phyloP scores from a whole-genome alignment of 2,888 invertebrate species.

The Schrankia costaestrigalis region DNA sequence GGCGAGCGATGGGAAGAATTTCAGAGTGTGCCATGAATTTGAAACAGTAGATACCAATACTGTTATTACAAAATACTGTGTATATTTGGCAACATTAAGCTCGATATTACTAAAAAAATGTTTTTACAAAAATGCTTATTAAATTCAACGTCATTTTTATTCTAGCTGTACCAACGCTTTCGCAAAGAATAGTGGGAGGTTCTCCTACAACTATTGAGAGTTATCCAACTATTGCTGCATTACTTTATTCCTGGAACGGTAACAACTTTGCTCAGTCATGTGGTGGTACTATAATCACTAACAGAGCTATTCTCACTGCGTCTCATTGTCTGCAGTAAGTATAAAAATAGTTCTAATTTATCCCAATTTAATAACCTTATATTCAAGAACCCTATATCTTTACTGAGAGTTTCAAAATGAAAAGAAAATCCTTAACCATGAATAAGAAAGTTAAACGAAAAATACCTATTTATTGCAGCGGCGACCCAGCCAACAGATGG shows the following conservation, averaged over 20 bases:
- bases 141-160: slow-evolving; percentile 2
- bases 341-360: background rate
- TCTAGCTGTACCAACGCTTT: slow-evolving; percentile 26
- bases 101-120: too few species aligned
- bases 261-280: slow-evolving; percentile 3
- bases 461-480: slow-evolving; percentile 19
- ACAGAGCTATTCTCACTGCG: slow-evolving; percentile 12
- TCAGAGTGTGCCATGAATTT: too few species aligned
- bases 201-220: slow-evolving; percentile 23
- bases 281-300: slow-evolving; percentile 12
- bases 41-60: too few species aligned
- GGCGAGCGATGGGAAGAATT: too few species aligned
- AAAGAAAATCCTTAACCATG: too few species aligned
- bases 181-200: slow-evolving; percentile 40
- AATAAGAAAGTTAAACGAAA: background rate
- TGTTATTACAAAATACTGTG: too few species aligned
- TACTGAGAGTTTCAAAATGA: too few species aligned
- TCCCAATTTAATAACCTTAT: too few species aligned
- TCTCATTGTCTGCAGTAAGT: slow-evolving; percentile 9
- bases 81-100: too few species aligned
- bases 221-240: slow-evolving; percentile 14
- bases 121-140: too few species aligned
- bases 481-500: slow-evolving; percentile 21
- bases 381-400: too few species aligned
- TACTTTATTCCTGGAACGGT: slow-evolving; percentile 9